Evolutionary conservation across 53 echinoderm and acorn worm species (phyloP).

Genomic region (Paelopatides confundens): DNA sequence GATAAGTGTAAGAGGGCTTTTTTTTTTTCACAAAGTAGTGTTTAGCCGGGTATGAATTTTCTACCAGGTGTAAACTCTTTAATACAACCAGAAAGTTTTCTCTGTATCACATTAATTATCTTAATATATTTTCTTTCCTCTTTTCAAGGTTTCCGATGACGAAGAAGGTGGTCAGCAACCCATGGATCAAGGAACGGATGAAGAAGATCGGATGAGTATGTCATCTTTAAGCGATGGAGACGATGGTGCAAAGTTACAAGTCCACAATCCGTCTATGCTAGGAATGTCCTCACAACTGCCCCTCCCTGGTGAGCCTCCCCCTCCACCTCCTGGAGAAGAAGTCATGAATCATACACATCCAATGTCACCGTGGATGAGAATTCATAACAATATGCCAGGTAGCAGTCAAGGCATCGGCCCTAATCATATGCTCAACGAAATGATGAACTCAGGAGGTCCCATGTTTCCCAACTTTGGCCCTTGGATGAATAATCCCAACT

Average conservation of each 20-base stretch:
- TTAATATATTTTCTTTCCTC: neutral
- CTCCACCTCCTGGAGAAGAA: neutral
- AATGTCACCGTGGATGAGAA: conserved; percentile 33
- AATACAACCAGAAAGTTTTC: neutral
- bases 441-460: neutral
- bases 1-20: too few relatives aligned
- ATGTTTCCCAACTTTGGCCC: conserved; percentile 39
- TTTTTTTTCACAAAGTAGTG: too few relatives aligned
- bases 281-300: conserved; percentile 50
- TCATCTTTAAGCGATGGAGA: conserved; percentile 87
- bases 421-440: neutral
- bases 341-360: neutral
- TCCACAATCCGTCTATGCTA: conserved; percentile 50
- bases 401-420: conserved; percentile 1
- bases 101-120: too few relatives aligned
- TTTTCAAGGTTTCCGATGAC: neutral
- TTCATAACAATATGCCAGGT: conserved; percentile 22
- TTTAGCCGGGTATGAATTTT: too few relatives aligned
- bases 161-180: conserved; percentile 9
- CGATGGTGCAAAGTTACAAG: conserved; percentile 55
- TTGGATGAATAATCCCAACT: conserved; percentile 23
- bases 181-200: conserved; percentile 72
- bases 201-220: conserved; percentile 93
- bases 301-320: conserved; percentile 49
- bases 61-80: neutral